Evolutionary conservation across 1,140 invertebrate species (phyloP), one percentile per base, ranked within the genome.

Genomic region (Drosophila biarmipes): DNA sequence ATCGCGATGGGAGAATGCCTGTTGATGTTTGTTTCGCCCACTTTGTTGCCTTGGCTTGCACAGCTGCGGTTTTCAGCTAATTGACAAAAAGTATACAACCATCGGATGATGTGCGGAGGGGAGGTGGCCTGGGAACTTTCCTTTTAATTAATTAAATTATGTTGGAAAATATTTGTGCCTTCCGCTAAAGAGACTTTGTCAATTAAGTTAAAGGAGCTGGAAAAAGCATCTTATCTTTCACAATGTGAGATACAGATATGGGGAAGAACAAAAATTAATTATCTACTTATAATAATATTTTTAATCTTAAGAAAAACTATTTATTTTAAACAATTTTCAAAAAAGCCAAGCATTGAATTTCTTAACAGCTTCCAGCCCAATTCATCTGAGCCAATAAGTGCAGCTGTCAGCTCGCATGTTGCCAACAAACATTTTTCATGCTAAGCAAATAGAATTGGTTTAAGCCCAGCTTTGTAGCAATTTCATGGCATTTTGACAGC

Each of bases 71-170:
- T 69, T 68, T 56, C 51, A 69, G 66, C 51, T 68, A 69, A 69
- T 69, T 68, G 48, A 68, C 66, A 56, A 55, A 69, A 68, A 48
- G 63, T 24, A 68, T 37, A 69, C 68, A 55, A 35, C n/a, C 34
- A 54, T 24, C n/a, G 40, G 31, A 17, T 11, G 31, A 35, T n/a
- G 40, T 17, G 27, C 10, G 2, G 12, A n/a, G 24, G 46, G 42
- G n/a, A 14, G 34, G 11, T 19, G n/a, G 8, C 63, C 21, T 19
- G 8, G 49, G 31, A 38, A 69, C 40, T 27, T 68, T 55, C 49
- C 5, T 38, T 69, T 54, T 55, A 69, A 69, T 69, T 69, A 69
- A 69, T 69, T 46, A 69, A 69, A 54, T 69, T 68, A 69, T 68
- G 49, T 38, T 31, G n/a, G 34, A 27, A 37, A 67, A 51, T 63